These are phyloP conservation scores for Pampusana beccarii DNA, from an alignment of 2,113 vertebrate genomes.

Conservation along the genomic window DNA sequence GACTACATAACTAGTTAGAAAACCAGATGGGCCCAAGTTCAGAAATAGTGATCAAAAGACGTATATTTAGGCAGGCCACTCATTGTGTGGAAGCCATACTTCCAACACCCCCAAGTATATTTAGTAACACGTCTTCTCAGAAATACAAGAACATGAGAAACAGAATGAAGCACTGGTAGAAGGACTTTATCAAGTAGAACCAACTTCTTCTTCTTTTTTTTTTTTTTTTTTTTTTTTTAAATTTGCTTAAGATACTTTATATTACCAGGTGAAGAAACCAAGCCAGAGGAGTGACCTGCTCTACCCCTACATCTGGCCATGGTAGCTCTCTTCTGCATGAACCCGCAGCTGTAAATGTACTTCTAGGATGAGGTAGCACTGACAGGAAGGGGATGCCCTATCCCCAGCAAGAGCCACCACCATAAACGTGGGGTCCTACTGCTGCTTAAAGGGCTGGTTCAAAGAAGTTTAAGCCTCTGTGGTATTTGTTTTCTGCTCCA, in stretches of 20 bases:
- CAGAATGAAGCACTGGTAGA: not conserved
- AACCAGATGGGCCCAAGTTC: not conserved
- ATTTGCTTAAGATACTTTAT: no score
- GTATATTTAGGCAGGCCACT: not conserved
- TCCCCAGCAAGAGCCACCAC: not conserved
- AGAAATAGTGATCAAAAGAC: not conserved
- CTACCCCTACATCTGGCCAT: accelerated
- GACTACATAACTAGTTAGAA: not conserved
- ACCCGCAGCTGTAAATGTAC: not conserved
- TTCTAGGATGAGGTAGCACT: not conserved
- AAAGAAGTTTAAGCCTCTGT: not conserved
- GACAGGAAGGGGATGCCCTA: not conserved
- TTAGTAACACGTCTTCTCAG: not conserved
- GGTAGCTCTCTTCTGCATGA: not conserved
- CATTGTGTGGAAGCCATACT: not conserved
- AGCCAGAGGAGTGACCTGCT: not conserved
- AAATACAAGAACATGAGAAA: not conserved
- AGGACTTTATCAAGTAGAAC: not conserved
- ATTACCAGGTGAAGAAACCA: not conserved
- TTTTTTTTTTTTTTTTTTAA: no score
- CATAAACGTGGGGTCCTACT: not conserved
- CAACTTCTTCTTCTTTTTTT: no score
- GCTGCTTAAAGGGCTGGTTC: not conserved
- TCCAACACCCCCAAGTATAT: not conserved
- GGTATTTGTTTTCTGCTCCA: not conserved